Evolutionary conservation across 2,797 vertebrate species (phyloP).

Genomic region (Morelia viridis): DNA sequence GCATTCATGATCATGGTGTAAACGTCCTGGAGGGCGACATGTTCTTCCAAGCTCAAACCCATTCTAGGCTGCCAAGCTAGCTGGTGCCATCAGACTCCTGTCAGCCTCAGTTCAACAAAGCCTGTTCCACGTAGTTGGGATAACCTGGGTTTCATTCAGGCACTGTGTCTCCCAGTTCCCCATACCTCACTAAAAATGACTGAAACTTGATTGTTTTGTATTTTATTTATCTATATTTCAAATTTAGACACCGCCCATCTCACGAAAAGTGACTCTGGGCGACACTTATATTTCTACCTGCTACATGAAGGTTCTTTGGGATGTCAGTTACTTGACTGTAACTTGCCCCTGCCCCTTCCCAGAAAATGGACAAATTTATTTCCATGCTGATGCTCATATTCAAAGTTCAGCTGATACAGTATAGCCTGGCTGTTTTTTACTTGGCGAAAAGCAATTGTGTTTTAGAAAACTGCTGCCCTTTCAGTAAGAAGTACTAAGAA

Average conservation of each 20-base stretch:
- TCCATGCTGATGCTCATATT: neutral
- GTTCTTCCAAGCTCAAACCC: neutral
- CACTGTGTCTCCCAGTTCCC: neutral
- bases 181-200: neutral
- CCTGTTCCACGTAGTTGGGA: neutral
- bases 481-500: neutral
- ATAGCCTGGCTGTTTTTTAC: neutral
- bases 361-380: neutral
- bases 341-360: neutral
- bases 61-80: neutral
- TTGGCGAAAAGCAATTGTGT: neutral
- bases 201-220: neutral
- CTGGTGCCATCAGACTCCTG: neutral
- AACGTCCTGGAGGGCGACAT: neutral
- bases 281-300: neutral
- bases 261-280: no score
- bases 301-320: neutral
- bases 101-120: neutral
- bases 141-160: neutral
- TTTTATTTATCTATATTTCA: no score
- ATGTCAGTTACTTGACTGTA: neutral
- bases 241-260: no score
- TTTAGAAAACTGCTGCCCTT: neutral
- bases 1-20: neutral
- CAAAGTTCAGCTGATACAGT: neutral